phyloP scores from a whole-genome alignment of 2,888 invertebrate species.

The Dasysyrphus albostriatus region DNA sequence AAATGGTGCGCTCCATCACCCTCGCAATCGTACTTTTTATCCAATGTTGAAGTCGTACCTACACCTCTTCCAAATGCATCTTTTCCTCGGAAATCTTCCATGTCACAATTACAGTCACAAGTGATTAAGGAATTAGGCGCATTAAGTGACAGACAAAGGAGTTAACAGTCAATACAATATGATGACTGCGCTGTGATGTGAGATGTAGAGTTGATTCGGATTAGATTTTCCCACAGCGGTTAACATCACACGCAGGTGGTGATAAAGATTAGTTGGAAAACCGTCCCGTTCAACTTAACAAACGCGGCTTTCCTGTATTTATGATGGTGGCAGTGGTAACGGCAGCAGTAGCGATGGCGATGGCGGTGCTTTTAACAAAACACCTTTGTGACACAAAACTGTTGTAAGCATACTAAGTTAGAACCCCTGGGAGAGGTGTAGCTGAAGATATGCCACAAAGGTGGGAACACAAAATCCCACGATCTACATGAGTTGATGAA shows the following conservation, averaged over 20 bases:
- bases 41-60: background rate
- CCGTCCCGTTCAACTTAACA: slow-evolving; percentile 1
- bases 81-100: slow-evolving; percentile 6
- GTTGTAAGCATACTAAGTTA: slow-evolving; percentile 27
- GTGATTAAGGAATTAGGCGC: slow-evolving; percentile 38
- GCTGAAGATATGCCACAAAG: slow-evolving; percentile 2
- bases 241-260: slow-evolving; percentile 19
- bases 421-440: background rate
- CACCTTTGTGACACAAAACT: slow-evolving; percentile 59
- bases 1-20: slow-evolving; percentile 9
- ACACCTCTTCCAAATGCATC: background rate
- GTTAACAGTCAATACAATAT: slow-evolving; percentile 13
- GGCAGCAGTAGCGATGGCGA: background rate
- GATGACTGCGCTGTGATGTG: background rate
- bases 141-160: slow-evolving; percentile 27
- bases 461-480: slow-evolving; percentile 43
- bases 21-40: background rate
- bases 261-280: slow-evolving; percentile 27
- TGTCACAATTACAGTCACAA: slow-evolving; percentile 22
- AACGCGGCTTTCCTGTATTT: background rate
- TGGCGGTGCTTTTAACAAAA: slow-evolving; percentile 48
- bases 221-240: slow-evolving; percentile 39
- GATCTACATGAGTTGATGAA: slow-evolving; percentile 55
- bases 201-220: background rate
- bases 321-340: too few species aligned